Conservation (phyloP, 2,888 invertebrate species). For the Melinopterus prodromus region DNA sequence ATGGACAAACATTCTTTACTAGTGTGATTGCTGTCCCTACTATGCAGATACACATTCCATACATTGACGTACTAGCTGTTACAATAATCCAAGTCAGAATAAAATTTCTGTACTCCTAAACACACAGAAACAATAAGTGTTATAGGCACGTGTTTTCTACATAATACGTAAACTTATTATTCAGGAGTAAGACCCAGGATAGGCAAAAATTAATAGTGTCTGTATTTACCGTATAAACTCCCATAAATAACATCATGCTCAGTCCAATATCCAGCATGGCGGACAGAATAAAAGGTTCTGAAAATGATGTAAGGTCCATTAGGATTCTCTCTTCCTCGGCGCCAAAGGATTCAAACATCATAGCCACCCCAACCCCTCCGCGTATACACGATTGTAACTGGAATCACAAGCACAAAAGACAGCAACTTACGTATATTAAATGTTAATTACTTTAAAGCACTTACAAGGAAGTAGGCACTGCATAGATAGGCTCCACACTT, state of each 20-base stretch:
- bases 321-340: neutral
- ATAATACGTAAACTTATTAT: no score
- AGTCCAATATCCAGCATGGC: neutral
- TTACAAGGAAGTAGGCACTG: neutral
- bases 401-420: neutral
- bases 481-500: neutral
- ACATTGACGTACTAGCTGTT: neutral
- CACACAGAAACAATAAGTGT: neutral
- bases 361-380: neutral
- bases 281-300: neutral
- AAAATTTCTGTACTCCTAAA: neutral
- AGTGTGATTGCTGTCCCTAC: neutral
- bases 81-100: neutral
- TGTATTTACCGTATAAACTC: neutral
- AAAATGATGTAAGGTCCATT: neutral
- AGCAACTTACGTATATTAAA: no score
- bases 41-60: neutral
- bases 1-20: neutral
- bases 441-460: neutral
- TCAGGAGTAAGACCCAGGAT: no score
- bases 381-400: neutral
- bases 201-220: no score
- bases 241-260: neutral
- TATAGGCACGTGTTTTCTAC: no score
- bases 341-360: neutral